phyloP scores from a whole-genome alignment of 2,113 vertebrate genomes.

The Accipiter virgatus region DNA sequence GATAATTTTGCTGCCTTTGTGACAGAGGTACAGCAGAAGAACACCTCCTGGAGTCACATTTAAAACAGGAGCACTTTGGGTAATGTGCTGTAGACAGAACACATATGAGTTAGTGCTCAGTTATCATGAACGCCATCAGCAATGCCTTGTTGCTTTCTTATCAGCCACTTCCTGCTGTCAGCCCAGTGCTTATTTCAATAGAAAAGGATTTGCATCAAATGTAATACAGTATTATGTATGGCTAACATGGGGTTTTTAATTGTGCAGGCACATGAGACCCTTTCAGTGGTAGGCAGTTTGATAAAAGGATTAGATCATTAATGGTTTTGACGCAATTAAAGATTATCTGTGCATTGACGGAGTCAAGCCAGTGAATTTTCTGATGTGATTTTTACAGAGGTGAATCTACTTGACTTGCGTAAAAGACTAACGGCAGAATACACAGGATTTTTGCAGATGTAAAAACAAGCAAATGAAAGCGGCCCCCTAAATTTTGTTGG shows the following conservation, averaged over 20 bases:
- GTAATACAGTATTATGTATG: conserved; percentile 72
- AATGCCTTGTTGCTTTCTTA: conserved; percentile 83
- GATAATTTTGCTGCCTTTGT: conserved; percentile 61
- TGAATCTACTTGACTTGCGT: conserved; percentile 30
- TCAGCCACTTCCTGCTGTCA: conserved; percentile 81
- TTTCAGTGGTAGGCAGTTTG: conserved; percentile 82
- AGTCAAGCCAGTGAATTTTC: conserved; percentile 43
- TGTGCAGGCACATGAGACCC: conserved; percentile 79
- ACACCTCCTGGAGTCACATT: conserved; percentile 52
- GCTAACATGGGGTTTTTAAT: conserved; percentile 80
- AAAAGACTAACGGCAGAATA: neutral
- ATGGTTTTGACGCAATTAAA: conserved; percentile 81
- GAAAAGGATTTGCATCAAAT: conserved; percentile 84
- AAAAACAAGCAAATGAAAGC: neutral
- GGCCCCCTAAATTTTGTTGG: neutral
- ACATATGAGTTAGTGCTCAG: conserved; percentile 67
- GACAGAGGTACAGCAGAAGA: conserved; percentile 46
- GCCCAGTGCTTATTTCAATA: conserved; percentile 78
- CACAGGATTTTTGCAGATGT: neutral
- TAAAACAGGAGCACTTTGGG: conserved; percentile 60
- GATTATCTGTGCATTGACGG: conserved; percentile 55
- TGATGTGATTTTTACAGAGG: conserved; percentile 2
- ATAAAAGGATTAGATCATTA: conserved; percentile 86
- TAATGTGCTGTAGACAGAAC: conserved; percentile 66
- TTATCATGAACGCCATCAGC: conserved; percentile 81